Evolutionary conservation across 2,113 vertebrate species (phyloP).

Genomic region (Salvelinus sp.): DNA sequence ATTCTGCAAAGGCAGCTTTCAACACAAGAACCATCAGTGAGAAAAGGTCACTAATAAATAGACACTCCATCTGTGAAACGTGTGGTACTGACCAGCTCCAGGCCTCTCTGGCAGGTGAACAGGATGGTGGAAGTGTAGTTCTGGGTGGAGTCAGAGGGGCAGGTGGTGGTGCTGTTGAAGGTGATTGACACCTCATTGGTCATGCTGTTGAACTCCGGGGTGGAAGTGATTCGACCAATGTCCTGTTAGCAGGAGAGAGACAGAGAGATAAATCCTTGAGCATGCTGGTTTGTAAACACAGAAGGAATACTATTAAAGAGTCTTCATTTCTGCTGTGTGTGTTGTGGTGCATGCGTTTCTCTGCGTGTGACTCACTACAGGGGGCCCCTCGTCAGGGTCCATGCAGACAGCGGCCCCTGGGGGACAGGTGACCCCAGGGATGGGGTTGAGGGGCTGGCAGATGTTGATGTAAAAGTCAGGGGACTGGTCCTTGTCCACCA

Average conservation of each 20-base stretch:
- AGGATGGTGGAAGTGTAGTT: conserved; percentile 88
- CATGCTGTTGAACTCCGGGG: conserved; percentile 74
- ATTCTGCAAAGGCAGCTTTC: background rate
- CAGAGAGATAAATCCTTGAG: background rate
- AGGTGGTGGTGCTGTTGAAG: conserved; percentile 83
- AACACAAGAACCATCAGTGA: too few relatives aligned
- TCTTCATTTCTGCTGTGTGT: too few relatives aligned
- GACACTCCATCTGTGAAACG: too few relatives aligned
- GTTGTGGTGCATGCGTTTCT: background rate
- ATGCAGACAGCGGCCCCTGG: conserved; percentile 86
- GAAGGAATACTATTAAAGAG: background rate
- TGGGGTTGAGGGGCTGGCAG: conserved; percentile 89
- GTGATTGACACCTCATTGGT: conserved; percentile 80
- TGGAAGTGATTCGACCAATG: conserved; percentile 80
- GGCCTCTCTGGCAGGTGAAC: conserved; percentile 87
- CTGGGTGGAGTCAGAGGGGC: conserved; percentile 60
- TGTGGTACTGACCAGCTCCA: conserved; percentile 77
- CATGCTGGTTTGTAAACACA: background rate
- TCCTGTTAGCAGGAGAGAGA: conserved; percentile 66
- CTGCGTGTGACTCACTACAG: conserved; percentile 79
- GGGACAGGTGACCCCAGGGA: conserved; percentile 83
- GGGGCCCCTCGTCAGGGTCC: conserved; percentile 73
- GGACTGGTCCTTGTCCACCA: conserved; percentile 49
- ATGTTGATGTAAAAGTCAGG: conserved; percentile 93
- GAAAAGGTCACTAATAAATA: too few relatives aligned